Evolutionary conservation across 2,888 invertebrate species (phyloP), one percentile per base, ranked within the genome.

Genomic region (Epirrhoe tristata): DNA sequence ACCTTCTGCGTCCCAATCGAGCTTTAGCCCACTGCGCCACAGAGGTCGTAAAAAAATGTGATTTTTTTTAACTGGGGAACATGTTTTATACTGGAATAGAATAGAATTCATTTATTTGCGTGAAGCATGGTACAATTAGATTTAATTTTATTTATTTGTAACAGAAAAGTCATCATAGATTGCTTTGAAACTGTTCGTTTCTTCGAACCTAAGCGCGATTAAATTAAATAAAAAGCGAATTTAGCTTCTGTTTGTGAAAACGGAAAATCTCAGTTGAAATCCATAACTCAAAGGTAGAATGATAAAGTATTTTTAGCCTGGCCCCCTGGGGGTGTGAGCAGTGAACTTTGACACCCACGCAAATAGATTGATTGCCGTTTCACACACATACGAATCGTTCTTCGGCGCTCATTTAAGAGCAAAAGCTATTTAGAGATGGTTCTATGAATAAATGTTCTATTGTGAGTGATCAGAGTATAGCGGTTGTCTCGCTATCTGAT

Each of bases 321-420:
- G 75, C 72, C 74, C 67, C 70, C 76, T 63, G 74, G 78, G 83
- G 77, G 69, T 71, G 80, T 83, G 80, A 79, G 78, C 81, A 74
- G 70, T 86, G 87, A 88, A 85, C 88, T 87, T 82, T 84, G 85
- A 84, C 87, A 83, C 82, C 80, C 79, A 83, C 84, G 79, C 79
- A 80, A 85, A 82, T 83, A 85, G 80, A 82, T 78, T 79, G 74
- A 79, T 77, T 58, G 61, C 77, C 74, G 76, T 70, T 75, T 74
- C 74, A 74, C 75, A 76, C 71, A 69, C 69, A 66, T 64, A 53
- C 66, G 75, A 72, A 73, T 75, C 72, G 73, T 71, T 70, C 55
- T 61, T 61, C 62, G 50, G 32, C 66, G 66, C 66, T 62, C 73
- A 62, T 72, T 64, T 58, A 70, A 69, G 52, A 63, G 70, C 67